Evolutionary conservation across 2,113 vertebrate species (phyloP).

Genomic region (Anhinga anhinga): DNA sequence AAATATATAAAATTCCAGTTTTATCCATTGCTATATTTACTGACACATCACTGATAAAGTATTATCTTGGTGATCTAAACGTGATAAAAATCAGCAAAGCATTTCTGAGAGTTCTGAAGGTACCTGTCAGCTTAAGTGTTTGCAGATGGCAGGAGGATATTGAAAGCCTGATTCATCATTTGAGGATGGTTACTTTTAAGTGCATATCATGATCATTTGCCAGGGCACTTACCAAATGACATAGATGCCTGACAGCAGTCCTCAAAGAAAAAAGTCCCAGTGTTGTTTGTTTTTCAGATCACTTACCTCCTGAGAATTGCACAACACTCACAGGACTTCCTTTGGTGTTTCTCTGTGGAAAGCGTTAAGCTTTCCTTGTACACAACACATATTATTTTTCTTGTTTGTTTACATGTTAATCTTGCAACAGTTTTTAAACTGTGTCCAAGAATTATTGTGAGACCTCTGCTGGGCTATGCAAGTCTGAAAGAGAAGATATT

Average conservation of each 20-base stretch:
- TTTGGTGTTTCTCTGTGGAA: neutral
- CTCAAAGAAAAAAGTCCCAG: neutral
- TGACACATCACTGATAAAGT: neutral
- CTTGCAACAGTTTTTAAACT: neutral
- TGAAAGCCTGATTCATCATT: neutral
- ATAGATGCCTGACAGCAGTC: neutral
- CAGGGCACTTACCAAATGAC: neutral
- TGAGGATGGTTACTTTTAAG: neutral
- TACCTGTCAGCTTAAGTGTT: neutral
- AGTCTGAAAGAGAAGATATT: neutral
- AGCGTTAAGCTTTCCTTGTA: neutral
- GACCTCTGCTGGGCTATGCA: neutral
- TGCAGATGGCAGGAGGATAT: neutral
- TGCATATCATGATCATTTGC: neutral
- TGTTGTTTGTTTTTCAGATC: neutral
- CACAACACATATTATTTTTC: neutral
- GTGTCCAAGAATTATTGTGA: neutral
- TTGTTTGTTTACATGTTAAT: neutral
- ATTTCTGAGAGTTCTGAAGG: neutral
- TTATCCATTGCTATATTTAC: neutral
- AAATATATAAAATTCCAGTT: neutral
- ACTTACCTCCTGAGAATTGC: neutral
- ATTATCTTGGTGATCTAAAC: neutral
- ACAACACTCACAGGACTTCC: neutral
- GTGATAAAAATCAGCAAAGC: neutral